These are phyloP conservation scores for Tenebrio molitor DNA, from an alignment of 1,140 invertebrate species.

Conservation along the genomic window DNA sequence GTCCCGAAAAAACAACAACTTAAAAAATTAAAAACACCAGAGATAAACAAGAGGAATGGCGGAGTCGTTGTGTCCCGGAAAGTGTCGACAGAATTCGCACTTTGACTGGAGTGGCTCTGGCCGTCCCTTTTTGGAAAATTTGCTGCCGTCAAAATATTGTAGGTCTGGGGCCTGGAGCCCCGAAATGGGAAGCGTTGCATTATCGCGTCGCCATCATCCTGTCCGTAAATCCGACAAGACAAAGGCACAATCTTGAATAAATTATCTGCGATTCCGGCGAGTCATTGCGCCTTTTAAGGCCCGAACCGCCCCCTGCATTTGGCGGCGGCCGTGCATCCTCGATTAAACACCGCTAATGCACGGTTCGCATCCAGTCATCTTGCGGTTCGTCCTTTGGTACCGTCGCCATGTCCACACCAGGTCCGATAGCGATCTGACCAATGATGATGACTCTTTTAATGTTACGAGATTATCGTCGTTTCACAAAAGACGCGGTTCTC, in stretches of 20 bases:
- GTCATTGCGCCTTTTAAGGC: conserved; percentile 27
- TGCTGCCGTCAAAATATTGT: conserved; percentile 28
- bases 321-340: conserved; percentile 28
- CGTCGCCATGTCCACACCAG: conserved; percentile 27
- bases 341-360: conserved; percentile 32
- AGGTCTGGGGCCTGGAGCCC: not conserved
- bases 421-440: conserved; percentile 23
- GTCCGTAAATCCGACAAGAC: conserved; percentile 38
- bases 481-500: conserved; percentile 10
- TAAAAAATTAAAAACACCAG: no score
- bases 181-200: conserved; percentile 10
- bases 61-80: no score
- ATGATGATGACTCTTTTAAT: conserved; percentile 37
- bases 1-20: no score
- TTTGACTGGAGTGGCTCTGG: no score
- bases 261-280: conserved; percentile 15
- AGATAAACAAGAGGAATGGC: no score
- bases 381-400: conserved; percentile 29
- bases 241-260: conserved; percentile 35
- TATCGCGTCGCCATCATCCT: conserved; percentile 32
- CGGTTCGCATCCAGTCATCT: conserved; percentile 23
- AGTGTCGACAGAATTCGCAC: no score
- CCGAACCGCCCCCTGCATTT: conserved; percentile 30
- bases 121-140: conserved; percentile 2
- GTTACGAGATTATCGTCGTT: conserved; percentile 24